phyloP scores from a whole-genome alignment of 2,888 invertebrate genomes.

The Nomada goodeniana region DNA sequence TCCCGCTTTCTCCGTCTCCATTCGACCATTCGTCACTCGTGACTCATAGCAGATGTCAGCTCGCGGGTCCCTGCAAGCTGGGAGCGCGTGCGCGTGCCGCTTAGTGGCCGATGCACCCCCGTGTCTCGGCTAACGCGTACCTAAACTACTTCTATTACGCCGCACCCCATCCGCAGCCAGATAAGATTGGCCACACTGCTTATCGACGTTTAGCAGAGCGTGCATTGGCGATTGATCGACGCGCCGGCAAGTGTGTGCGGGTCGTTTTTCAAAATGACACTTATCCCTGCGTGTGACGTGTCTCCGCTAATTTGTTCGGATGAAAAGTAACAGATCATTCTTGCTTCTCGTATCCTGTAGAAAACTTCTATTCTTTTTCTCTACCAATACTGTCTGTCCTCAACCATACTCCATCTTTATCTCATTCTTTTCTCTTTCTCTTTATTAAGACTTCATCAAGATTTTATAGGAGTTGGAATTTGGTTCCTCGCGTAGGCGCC shows the following conservation, averaged over 20 bases:
- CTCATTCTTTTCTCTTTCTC: not conserved
- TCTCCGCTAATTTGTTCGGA: not conserved
- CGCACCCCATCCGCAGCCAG: conserved; percentile 25
- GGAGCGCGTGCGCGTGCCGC: conserved; percentile 22
- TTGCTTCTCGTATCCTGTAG: too few relatives aligned
- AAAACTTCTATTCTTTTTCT: too few relatives aligned
- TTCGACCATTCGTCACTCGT: conserved; percentile 61
- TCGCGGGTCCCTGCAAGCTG: conserved; percentile 32
- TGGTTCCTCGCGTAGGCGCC: not conserved
- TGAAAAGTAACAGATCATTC: not conserved
- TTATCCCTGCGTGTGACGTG: not conserved
- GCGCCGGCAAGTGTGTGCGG: not conserved
- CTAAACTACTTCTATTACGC: conserved; percentile 58
- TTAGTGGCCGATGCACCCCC: conserved; percentile 55
- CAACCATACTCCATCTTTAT: too few relatives aligned
- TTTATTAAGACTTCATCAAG: not conserved
- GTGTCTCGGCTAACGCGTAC: conserved; percentile 42
- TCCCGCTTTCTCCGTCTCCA: conserved; percentile 43
- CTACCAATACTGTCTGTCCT: too few relatives aligned
- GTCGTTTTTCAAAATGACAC: conserved; percentile 13
- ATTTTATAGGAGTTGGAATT: too few relatives aligned
- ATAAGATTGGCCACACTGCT: conserved; percentile 43
- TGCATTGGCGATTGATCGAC: conserved; percentile 42
- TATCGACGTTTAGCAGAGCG: conserved; percentile 23
- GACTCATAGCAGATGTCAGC: conserved; percentile 76